Conservation (phyloP, 2,797 vertebrate genomes). For the Lagorchestes hirsutus region DNA sequence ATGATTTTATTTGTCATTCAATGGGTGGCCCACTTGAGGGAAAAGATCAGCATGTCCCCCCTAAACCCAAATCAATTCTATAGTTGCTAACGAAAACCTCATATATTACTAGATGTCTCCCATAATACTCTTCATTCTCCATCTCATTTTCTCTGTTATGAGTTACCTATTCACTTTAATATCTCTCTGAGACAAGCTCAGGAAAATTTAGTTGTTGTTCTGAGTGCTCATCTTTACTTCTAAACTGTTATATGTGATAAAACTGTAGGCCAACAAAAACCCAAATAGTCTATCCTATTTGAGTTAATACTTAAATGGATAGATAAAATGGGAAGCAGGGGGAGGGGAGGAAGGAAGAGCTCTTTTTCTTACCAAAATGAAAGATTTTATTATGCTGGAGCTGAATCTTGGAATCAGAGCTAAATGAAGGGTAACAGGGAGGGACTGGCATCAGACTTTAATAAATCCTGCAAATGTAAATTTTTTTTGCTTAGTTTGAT, state of each 20-base stretch:
- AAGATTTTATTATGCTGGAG: not conserved
- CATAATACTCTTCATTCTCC: not conserved
- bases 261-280: not conserved
- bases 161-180: not conserved
- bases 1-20: not conserved
- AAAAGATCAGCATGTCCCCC: not conserved
- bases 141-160: not conserved
- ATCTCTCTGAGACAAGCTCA: not conserved
- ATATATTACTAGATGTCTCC: not conserved
- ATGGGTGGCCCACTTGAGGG: not conserved
- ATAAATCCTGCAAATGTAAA: not conserved
- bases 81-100: not conserved
- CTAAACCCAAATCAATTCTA: not conserved
- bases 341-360: too few species aligned
- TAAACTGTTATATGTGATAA: not conserved
- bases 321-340: not conserved
- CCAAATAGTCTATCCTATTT: not conserved
- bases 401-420: not conserved
- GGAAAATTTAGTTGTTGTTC: not conserved
- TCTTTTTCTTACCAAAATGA: not conserved
- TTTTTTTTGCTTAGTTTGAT: not conserved
- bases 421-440: not conserved
- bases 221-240: not conserved
- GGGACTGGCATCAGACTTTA: not conserved
- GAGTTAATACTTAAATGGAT: not conserved